A percentile compares a stretch with the other conserved stretches of the same genome.
phyloP scores from a whole-genome alignment of 2,113 vertebrate species.

The Tupaia tana region DNA sequence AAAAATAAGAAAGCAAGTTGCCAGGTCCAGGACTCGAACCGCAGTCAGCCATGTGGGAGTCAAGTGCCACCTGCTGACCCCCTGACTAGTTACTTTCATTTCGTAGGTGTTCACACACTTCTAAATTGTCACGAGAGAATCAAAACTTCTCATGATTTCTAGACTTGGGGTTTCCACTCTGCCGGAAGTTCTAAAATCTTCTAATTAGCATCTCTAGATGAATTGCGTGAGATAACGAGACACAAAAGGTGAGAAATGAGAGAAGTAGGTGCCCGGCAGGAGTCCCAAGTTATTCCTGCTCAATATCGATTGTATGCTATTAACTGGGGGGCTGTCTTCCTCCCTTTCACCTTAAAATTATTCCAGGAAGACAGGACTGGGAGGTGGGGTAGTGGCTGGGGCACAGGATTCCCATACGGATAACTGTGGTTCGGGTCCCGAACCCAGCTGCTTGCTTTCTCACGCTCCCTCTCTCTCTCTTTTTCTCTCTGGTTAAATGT shows the following conservation, averaged over 20 bases:
- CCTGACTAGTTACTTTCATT: background rate
- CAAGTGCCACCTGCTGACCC: too few relatives aligned
- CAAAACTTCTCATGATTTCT: background rate
- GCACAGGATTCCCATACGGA: too few relatives aligned
- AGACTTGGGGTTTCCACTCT: background rate
- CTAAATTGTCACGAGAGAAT: background rate
- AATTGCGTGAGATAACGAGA: background rate
- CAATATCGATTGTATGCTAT: constrained; percentile 30
- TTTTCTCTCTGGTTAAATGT: too few relatives aligned
- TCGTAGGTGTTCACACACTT: background rate
- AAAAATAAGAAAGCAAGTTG: too few relatives aligned
- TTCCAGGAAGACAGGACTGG: background rate
- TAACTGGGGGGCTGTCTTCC: constrained; percentile 25
- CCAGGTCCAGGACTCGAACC: too few relatives aligned
- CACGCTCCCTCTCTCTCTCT: too few relatives aligned
- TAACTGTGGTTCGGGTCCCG: too few relatives aligned
- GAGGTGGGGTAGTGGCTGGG: too few relatives aligned
- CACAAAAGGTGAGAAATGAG: background rate
- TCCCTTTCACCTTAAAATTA: constrained; percentile 62
- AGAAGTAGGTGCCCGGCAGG: background rate
- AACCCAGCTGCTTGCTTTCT: too few relatives aligned
- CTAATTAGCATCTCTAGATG: constrained; percentile 2
- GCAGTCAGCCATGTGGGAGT: too few relatives aligned
- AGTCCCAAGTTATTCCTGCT: background rate
- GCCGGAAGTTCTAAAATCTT: constrained; percentile 1